phyloP scores from a whole-genome alignment of 2,888 invertebrate species.

The Ochropleura leucogaster region DNA sequence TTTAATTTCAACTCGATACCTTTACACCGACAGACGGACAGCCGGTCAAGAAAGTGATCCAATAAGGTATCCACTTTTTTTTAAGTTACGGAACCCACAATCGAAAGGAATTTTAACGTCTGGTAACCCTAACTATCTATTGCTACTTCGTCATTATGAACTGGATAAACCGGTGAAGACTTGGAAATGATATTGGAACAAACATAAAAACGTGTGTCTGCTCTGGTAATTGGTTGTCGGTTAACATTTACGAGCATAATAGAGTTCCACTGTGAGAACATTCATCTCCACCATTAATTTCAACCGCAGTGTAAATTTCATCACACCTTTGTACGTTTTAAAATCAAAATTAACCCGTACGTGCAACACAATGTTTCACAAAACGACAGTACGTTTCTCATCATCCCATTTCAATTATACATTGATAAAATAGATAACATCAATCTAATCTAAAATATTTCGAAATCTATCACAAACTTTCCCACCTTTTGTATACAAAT shows the following conservation, averaged over 20 bases:
- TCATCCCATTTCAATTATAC: conserved; percentile 26
- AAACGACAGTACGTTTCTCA: conserved; percentile 32
- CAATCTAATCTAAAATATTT: conserved; percentile 55
- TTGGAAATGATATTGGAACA: conserved; percentile 43
- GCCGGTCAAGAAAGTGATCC: too few relatives aligned
- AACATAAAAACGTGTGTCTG: conserved; percentile 55
- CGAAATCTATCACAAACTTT: conserved; percentile 62
- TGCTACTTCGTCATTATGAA: conserved; percentile 33
- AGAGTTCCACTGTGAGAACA: conserved; percentile 28
- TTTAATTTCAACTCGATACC: too few relatives aligned
- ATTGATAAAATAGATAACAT: conserved; percentile 42
- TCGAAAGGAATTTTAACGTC: background rate
- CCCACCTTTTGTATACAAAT: conserved; percentile 66
- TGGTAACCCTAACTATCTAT: conserved; percentile 33
- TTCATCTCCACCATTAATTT: conserved; percentile 38
- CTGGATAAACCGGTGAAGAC: conserved; percentile 46
- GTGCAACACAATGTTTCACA: conserved; percentile 16
- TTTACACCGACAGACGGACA: too few relatives aligned
- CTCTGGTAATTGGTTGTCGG: conserved; percentile 37
- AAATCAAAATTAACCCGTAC: conserved; percentile 3
- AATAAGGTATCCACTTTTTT: too few relatives aligned
- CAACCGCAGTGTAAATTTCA: conserved; percentile 16
- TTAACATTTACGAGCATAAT: conserved; percentile 35
- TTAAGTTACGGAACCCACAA: background rate
- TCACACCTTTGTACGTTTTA: conserved; percentile 11